A percentile compares a stretch with the other conserved stretches of the same genome.
phyloP scores from a whole-genome alignment of 92 coral and sea anemone species.

The Actinernus sp. region DNA sequence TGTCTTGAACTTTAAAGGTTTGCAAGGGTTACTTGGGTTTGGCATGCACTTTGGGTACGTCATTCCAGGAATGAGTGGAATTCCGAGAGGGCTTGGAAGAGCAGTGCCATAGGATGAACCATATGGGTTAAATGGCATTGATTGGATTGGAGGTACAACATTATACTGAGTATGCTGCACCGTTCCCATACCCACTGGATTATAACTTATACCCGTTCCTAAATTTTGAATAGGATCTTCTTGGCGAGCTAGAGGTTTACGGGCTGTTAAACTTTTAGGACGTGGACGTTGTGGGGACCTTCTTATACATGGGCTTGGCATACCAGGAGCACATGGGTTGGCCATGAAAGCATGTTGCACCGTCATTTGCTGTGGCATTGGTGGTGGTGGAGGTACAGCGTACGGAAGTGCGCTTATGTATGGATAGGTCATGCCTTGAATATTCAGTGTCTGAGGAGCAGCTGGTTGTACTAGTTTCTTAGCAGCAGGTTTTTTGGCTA shows the following conservation, averaged over 20 bases:
- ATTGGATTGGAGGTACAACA: conserved; percentile 36
- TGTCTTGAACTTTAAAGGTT: conserved; percentile 32
- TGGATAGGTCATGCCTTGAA: background rate
- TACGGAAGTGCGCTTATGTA: background rate
- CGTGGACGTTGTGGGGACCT: background rate
- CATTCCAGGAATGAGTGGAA: conserved; percentile 61
- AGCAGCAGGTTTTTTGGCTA: background rate
- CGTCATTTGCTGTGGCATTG: background rate
- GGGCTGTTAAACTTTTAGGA: background rate
- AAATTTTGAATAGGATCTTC: no score
- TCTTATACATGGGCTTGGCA: background rate
- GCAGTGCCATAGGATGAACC: conserved; percentile 44
- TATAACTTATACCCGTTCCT: no score
- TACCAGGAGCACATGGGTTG: background rate
- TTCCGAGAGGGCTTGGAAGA: conserved; percentile 38
- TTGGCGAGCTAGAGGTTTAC: no score
- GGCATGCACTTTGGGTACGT: conserved; percentile 41
- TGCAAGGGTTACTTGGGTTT: conserved; percentile 53
- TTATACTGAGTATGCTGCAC: conserved; percentile 27
- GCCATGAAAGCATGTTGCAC: background rate
- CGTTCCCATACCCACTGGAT: background rate
- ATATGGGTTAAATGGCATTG: conserved; percentile 49
- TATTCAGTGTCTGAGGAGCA: background rate
- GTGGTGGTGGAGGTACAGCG: background rate
- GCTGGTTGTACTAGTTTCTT: background rate